These are phyloP conservation scores for Diaperis boleti DNA, from an alignment of 2,888 invertebrate genomes.

Conservation along the genomic window DNA sequence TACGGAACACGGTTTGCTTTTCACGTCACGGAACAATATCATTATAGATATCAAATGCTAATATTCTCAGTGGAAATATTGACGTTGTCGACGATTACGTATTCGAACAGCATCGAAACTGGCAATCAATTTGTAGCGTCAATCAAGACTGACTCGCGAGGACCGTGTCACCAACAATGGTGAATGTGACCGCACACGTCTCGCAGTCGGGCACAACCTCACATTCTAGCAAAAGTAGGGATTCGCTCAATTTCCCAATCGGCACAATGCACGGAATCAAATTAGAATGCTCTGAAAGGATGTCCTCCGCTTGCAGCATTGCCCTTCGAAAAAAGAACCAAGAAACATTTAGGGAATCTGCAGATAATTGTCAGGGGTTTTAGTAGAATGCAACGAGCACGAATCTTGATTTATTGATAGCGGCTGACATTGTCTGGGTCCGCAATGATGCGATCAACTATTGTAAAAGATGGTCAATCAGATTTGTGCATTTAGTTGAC, in stretches of 20 bases:
- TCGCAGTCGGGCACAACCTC: slow-evolving; percentile 18
- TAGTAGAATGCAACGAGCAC: slow-evolving; percentile 32
- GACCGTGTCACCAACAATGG: slow-evolving; percentile 39
- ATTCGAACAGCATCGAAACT: slow-evolving; percentile 56
- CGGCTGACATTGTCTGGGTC: no score
- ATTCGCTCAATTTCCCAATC: slow-evolving; percentile 56
- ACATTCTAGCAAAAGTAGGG: slow-evolving; percentile 49
- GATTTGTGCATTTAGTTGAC: no score
- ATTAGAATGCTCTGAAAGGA: slow-evolving; percentile 55
- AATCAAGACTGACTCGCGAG: slow-evolving; percentile 49
- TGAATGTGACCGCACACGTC: slow-evolving; percentile 35
- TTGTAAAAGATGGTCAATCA: no score
- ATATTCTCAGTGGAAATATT: slow-evolving; percentile 59
- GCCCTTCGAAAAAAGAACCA: slow-evolving; percentile 41
- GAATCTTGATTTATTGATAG: no score
- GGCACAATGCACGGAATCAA: slow-evolving; percentile 56
- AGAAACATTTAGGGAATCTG: slow-evolving; percentile 42
- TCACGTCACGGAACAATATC: slow-evolving; percentile 59
- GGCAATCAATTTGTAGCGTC: slow-evolving; percentile 56
- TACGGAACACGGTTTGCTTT: slow-evolving; percentile 51
- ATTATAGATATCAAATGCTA: slow-evolving; percentile 61
- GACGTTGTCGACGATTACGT: slow-evolving; percentile 53
- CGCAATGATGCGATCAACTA: no score
- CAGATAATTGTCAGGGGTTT: slow-evolving; percentile 45
- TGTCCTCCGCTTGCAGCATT: slow-evolving; percentile 22